Conservation (phyloP, 2,113 vertebrate species). For the Cyanoderma ruficeps region DNA sequence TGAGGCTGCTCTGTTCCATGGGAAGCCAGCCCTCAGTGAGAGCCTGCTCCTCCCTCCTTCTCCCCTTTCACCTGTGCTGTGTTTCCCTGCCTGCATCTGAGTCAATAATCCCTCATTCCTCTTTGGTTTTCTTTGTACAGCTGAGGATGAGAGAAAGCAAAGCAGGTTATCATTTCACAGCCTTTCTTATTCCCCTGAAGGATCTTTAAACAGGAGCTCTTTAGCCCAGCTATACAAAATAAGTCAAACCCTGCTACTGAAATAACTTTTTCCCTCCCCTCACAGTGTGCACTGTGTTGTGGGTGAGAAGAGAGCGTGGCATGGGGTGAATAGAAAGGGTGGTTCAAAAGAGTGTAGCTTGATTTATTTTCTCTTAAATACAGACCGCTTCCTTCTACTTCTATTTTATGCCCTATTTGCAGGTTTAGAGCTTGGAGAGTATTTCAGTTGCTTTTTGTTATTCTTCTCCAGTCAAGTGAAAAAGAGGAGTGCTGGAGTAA, state of each 20-base stretch:
- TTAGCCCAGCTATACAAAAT: not conserved
- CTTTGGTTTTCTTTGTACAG: not conserved
- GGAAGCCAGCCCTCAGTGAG: too few relatives aligned
- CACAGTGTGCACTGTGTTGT: not conserved
- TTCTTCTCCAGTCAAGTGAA: not conserved
- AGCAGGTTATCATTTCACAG: not conserved
- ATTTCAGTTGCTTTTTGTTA: not conserved
- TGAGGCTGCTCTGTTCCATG: not conserved
- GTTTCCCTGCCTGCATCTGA: not conserved
- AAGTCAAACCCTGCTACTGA: not conserved
- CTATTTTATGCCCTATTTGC: not conserved
- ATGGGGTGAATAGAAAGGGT: not conserved
- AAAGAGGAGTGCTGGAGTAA: not conserved
- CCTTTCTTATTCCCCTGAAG: not conserved
- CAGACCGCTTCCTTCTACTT: not conserved
- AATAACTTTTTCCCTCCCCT: not conserved
- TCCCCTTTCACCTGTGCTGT: not conserved
- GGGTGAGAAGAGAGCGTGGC: not conserved
- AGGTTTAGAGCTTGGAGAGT: not conserved
- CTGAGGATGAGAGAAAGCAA: not conserved
- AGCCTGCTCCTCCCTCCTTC: not conserved
- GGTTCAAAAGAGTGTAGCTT: not conserved
- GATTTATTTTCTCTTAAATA: not conserved
- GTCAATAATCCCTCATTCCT: not conserved
- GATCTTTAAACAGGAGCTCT: not conserved